Evolutionary conservation across 2,113 vertebrate genomes (phyloP), one percentile per base, ranked within the genome.

Genomic region (Myiozetetes cayanensis): DNA sequence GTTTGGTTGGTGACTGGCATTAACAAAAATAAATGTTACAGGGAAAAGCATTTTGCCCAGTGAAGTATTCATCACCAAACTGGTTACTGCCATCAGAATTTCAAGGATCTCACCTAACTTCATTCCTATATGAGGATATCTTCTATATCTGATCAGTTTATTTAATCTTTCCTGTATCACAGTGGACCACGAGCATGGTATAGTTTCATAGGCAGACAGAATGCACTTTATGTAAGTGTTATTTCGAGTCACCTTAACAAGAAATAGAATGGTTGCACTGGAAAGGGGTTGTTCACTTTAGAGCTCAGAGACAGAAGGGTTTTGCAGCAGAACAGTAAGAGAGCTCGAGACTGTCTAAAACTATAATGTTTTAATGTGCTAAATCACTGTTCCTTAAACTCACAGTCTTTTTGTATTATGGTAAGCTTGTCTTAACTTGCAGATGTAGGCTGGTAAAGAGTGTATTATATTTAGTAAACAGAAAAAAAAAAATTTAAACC

Each of bases 391-490:
- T 91, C 56, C 55, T 63, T 95, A 85, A 96, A 90, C 37, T 66
- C 63, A 30, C 22, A 53, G 41, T 85, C 84, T 72, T 74, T 86
- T 89, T 85, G 13, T 89, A n/a, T 86, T 92, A 82, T 24, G 37
- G 65, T 75, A 65, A 87, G 31, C 70, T 87, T 91, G 87, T 91
- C 93, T 82, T 65, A 94, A 85, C 58, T 72, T 95, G 87, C 62
- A 87, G 81, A 79, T 82, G 58, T 65, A 89, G 67, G 56, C 66
- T 95, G 62, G 46, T 95, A 94, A 96, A 94, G 71, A 70, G 20
- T 58, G 55, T 47, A n/a, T 85, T 90, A 47, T 90, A 71, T 71
- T 87, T 74, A 86, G 67, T 62, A 90, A 96, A 88, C 59, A 81
- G 43, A 23, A 4, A n/a, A 65, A 76, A 61, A 30, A 61, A 30